Percentiles rank a stretch among this genome's conserved stretches.
Conservation (phyloP, 2,888 invertebrate genomes). For the Labia minor region DNA sequence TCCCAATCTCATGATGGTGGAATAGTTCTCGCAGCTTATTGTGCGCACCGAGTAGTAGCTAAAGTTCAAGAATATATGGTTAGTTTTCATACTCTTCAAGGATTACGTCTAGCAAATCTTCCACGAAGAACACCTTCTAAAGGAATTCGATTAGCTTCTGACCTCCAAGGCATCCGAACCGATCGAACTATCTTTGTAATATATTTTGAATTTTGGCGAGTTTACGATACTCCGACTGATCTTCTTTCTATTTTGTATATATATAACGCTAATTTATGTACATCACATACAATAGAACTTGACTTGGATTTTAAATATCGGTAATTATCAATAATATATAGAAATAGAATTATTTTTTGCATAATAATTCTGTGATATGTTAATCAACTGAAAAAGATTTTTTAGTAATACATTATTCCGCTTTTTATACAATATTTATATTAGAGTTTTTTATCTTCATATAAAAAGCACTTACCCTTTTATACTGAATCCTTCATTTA, state of each 20-base stretch:
- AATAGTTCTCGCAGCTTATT: background rate
- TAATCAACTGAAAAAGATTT: too few relatives aligned
- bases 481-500: too few relatives aligned
- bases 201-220: background rate
- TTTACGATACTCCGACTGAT: background rate
- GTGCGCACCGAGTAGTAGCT: background rate
- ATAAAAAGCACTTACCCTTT: too few relatives aligned
- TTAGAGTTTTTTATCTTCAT: too few relatives aligned
- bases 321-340: background rate
- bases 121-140: background rate
- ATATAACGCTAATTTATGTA: background rate
- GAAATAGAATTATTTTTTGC: background rate
- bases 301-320: background rate
- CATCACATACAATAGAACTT: background rate
- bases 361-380: too few relatives aligned
- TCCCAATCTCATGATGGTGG: conserved; percentile 5
- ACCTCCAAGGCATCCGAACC: background rate
- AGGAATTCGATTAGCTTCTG: background rate
- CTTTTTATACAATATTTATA: too few relatives aligned
- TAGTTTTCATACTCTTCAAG: background rate
- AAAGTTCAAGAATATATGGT: conserved; percentile 7
- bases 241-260: background rate
- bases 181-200: background rate
- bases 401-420: too few relatives aligned
- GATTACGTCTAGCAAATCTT: background rate